These are phyloP conservation scores for Lepidostoma basale DNA, from an alignment of 1,140 invertebrate species.

Conservation along the genomic window DNA sequence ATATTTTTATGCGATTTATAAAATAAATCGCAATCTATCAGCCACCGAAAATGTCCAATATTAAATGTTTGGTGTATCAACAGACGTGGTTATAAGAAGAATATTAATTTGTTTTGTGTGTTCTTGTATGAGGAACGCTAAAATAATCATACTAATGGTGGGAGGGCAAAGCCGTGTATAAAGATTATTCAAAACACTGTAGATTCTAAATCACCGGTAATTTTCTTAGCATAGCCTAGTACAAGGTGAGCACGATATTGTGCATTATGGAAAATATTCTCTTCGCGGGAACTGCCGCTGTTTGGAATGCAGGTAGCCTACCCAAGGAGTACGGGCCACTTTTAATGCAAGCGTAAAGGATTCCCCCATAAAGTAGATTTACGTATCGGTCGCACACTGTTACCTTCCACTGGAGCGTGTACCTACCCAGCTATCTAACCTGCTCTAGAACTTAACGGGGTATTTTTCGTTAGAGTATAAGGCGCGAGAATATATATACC, in stretches of 20 bases:
- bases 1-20: too few species aligned
- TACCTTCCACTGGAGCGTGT: too few species aligned
- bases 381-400: conserved; percentile 10
- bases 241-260: background rate
- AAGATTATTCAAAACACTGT: conserved; percentile 15
- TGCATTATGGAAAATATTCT: conserved; percentile 23
- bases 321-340: background rate
- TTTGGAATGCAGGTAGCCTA: too few species aligned
- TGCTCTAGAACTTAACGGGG: too few species aligned
- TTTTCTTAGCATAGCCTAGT: conserved; percentile 10
- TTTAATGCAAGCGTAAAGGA: conserved; percentile 9
- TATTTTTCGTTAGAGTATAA: too few species aligned
- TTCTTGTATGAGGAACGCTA: background rate
- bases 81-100: too few species aligned
- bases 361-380: conserved; percentile 12
- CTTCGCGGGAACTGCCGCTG: conserved; percentile 14
- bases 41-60: too few species aligned
- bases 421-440: too few species aligned
- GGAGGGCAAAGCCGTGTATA: background rate
- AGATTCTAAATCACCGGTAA: conserved; percentile 19
- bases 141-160: background rate
- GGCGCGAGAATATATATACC: too few species aligned
- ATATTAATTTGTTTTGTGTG: too few species aligned
- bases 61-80: too few species aligned
- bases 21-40: too few species aligned